Evolutionary conservation across 1,140 invertebrate genomes (phyloP), one percentile per base, ranked within the genome.

Genomic region (Caenorhabditis brenneri): DNA sequence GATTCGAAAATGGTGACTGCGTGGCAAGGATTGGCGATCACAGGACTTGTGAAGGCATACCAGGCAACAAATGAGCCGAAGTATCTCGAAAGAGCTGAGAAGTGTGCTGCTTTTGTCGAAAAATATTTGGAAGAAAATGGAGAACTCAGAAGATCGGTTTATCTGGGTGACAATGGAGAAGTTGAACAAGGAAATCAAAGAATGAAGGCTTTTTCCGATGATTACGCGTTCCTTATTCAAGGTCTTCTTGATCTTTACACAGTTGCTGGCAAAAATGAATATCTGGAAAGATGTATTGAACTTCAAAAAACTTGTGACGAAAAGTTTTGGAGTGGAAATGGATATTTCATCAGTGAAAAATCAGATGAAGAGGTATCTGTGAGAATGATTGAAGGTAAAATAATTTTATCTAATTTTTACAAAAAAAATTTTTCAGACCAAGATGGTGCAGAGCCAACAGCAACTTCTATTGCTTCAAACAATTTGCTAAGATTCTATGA

Each of bases 21-120:
- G 0, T 97, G 96, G 96, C 97, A 97, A 92, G 96, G 96, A 83
- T 92, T 97, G 29, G 95, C 96, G 93, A 94, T 97, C 83, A 94
- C 94, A 85, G 96, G 94, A 1, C 94, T 95, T 87, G 93, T 95
- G 0, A 93, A 81, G 24, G 80, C 80, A 24, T 81, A 58, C 29
- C 48, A 51, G 27, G 82, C 82, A 27, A 39, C 94, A 94, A 31
- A 97, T 97, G 93, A 96, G 97, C 80, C 92, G 97, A 4, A 95
- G 95, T 79, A 94, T 95, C 0, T 97, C 96, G 96, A 97, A 97
- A 92, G 96, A 95, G 96, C 96, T 1, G 93, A 94, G 39, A 92
- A 94, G 87, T 94, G 95, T 6, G 94, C 95, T 15, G 91, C 94
- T 49, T 97, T 97, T 91, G 91, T 96, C 16, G 93, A 94, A 86